These are phyloP conservation scores for Eumeta japonica DNA, from an alignment of 1,140 invertebrate genomes.

Conservation along the genomic window DNA sequence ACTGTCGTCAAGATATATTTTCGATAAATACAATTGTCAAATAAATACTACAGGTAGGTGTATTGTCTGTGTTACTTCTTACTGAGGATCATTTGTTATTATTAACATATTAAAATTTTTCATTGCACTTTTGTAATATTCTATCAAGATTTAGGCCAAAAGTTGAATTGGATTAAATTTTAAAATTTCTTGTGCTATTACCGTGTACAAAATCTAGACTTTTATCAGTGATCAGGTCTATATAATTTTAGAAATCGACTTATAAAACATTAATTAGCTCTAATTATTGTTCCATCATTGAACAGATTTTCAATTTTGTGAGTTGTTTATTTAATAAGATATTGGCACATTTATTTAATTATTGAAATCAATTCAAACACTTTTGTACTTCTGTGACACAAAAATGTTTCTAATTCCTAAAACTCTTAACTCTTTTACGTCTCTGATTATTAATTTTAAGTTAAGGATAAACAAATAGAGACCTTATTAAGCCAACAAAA, in stretches of 20 bases:
- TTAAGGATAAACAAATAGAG: no score
- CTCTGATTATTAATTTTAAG: no score
- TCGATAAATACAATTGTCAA: constrained; percentile 45
- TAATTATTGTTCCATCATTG: no score
- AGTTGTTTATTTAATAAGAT: no score
- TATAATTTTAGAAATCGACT: constrained; percentile 1
- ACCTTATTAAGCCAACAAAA: constrained; percentile 35
- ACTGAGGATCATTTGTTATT: constrained; percentile 42
- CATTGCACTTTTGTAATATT: not conserved
- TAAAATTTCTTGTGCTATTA: not conserved
- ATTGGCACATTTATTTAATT: no score
- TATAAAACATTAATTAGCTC: no score
- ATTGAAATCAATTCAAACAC: not conserved
- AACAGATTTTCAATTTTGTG: no score
- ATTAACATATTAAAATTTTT: constrained; percentile 17
- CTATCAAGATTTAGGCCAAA: no score
- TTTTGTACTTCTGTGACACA: constrained; percentile 8
- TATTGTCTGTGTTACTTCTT: constrained; percentile 52
- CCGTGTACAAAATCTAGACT: constrained; percentile 3
- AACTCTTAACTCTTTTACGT: no score
- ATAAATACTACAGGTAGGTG: constrained; percentile 50
- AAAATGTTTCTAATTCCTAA: constrained; percentile 17
- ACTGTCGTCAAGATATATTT: constrained; percentile 34
- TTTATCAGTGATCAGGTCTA: not conserved
- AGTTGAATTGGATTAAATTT: constrained; percentile 1